Conservation (phyloP, 2,113 vertebrate species). For the Myanophis thanlyinensis region DNA sequence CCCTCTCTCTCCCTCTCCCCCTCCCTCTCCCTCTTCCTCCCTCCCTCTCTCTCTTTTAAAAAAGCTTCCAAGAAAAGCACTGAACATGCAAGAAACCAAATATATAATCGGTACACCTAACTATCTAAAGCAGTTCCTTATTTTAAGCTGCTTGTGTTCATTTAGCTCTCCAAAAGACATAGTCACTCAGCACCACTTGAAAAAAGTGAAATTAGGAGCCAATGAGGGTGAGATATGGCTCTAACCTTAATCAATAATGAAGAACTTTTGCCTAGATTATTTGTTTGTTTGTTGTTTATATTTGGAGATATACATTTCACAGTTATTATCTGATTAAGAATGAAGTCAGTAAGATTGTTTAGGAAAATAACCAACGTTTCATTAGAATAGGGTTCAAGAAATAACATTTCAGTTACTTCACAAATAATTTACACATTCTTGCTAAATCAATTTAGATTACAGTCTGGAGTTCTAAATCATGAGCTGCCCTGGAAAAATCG, state of each 20-base stretch:
- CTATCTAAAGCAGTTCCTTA: background rate
- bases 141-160: too few species aligned
- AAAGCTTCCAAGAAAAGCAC: slow-evolving; percentile 4
- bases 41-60: too few species aligned
- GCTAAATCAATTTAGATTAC: background rate
- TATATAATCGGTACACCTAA: background rate
- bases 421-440: background rate
- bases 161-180: background rate
- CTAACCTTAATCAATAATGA: background rate
- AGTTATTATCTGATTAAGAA: background rate
- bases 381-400: background rate
- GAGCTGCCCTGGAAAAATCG: too few species aligned
- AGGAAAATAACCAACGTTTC: background rate
- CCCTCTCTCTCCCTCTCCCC: too few species aligned
- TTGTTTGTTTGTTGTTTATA: background rate
- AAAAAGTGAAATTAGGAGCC: background rate
- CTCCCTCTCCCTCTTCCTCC: too few species aligned
- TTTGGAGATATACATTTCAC: background rate
- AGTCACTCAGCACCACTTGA: background rate
- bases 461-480: background rate
- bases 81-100: slow-evolving; percentile 1
- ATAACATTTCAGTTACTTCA: background rate
- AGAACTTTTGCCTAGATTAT: background rate
- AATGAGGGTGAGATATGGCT: background rate
- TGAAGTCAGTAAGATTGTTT: background rate